phyloP scores from a whole-genome alignment of 2,888 invertebrate species.

The Endotricha flammealis region DNA sequence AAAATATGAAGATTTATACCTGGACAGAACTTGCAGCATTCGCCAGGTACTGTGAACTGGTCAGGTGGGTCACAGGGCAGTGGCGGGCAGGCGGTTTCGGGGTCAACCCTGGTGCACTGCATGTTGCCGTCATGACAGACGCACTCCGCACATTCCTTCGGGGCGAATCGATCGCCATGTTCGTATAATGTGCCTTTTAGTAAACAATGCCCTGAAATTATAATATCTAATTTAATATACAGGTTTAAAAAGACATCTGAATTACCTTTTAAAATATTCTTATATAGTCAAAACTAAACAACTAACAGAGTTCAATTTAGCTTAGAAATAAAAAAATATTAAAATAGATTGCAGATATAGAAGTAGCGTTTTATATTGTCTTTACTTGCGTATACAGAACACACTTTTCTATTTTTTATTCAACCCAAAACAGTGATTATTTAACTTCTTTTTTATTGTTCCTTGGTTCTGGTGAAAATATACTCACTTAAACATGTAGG shows the following conservation, averaged over 20 bases:
- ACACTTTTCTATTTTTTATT: no score
- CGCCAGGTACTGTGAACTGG: constrained; percentile 89
- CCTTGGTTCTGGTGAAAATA: no score
- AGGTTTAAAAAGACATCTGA: not conserved
- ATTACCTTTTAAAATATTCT: not conserved
- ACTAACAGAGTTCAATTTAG: no score
- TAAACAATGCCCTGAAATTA: constrained; percentile 83
- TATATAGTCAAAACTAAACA: no score
- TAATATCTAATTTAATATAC: not conserved
- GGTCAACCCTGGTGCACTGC: constrained; percentile 85
- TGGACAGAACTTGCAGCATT: constrained; percentile 94
- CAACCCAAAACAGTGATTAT: no score
- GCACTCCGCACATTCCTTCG: constrained; percentile 89
- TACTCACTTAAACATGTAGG: constrained; percentile 90
- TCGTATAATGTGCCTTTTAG: constrained; percentile 84
- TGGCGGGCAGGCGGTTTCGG: constrained; percentile 85
- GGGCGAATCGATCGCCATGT: constrained; percentile 86
- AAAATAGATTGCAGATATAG: no score
- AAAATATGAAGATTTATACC: no score
- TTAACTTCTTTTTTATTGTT: no score
- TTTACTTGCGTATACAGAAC: no score
- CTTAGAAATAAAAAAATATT: no score
- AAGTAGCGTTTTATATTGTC: no score
- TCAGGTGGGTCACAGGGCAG: constrained; percentile 86
- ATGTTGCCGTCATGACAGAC: constrained; percentile 90